Conservation (phyloP, 2,797 vertebrate species). For the Gallinago solitaria region DNA sequence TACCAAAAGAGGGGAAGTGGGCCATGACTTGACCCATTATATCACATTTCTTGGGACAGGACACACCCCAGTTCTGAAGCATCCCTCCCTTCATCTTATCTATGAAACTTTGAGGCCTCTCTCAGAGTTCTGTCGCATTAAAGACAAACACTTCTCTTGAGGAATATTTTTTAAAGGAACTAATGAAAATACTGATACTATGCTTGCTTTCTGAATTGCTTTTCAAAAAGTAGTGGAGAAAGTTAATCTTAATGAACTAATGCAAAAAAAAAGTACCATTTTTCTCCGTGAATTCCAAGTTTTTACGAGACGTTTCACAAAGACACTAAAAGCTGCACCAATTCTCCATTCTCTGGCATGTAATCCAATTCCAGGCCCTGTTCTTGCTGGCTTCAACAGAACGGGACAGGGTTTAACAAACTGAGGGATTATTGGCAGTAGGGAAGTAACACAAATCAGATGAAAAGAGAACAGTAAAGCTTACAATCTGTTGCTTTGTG, state of each 20-base stretch:
- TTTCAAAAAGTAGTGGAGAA: background rate
- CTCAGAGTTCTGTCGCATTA: background rate
- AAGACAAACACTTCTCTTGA: background rate
- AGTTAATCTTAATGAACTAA: background rate
- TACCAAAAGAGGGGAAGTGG: background rate
- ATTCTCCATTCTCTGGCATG: background rate
- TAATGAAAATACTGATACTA: background rate
- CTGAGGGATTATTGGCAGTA: background rate
- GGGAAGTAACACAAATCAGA: background rate
- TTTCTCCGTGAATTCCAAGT: background rate
- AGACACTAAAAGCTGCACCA: background rate
- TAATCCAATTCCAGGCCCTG: background rate
- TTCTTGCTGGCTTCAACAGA: background rate
- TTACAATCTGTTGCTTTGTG: conserved; percentile 12
- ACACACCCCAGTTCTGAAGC: background rate
- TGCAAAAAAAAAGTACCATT: background rate
- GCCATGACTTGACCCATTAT: background rate
- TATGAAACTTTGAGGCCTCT: background rate
- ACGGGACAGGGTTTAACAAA: background rate
- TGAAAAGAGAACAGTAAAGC: conserved; percentile 29
- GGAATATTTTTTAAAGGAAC: background rate
- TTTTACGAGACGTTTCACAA: background rate
- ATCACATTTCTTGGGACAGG: background rate
- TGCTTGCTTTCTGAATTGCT: background rate
- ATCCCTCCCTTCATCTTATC: background rate